These are phyloP conservation scores for Neria commutata DNA, from an alignment of 2,888 invertebrate species.

Conservation along the genomic window DNA sequence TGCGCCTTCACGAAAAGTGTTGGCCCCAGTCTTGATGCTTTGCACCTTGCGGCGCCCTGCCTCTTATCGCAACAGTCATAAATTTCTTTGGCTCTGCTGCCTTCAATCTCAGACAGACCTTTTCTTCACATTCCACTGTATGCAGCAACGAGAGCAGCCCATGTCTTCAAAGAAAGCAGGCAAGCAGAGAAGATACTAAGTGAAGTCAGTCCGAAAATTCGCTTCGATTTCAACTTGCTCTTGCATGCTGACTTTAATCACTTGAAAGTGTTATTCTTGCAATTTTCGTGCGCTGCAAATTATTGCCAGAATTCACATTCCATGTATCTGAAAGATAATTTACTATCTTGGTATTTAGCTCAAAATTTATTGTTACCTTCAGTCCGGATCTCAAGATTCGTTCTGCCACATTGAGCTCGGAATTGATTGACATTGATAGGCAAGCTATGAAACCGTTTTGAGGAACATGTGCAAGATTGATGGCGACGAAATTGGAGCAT, in stretches of 20 bases:
- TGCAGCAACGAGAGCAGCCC: neutral
- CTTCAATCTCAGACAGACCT: neutral
- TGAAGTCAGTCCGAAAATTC: slow-evolving; percentile 46
- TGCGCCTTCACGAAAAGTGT: too few relatives aligned
- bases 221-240: slow-evolving; percentile 48
- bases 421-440: too few relatives aligned
- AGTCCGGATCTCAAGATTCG: too few relatives aligned
- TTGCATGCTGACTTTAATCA: neutral
- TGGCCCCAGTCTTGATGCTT: slow-evolving; percentile 6
- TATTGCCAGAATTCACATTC: too few relatives aligned
- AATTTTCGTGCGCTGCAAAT: neutral
- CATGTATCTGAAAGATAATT: too few relatives aligned
- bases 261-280: neutral
- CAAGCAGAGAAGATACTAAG: slow-evolving; percentile 27
- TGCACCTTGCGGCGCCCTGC: slow-evolving; percentile 56
- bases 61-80: slow-evolving; percentile 51
- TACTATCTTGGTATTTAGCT: too few relatives aligned
- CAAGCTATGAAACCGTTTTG: too few relatives aligned
- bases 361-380: too few relatives aligned
- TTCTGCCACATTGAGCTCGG: too few relatives aligned
- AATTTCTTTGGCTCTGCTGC: slow-evolving; percentile 34
- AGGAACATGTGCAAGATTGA: too few relatives aligned
- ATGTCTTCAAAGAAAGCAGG: slow-evolving; percentile 1
- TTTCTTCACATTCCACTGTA: too few relatives aligned
- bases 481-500: too few relatives aligned